Evolutionary conservation across 37 sponge, comb jelly and placozoan genomes (phyloP).

Genomic region (Geodia barretti): DNA sequence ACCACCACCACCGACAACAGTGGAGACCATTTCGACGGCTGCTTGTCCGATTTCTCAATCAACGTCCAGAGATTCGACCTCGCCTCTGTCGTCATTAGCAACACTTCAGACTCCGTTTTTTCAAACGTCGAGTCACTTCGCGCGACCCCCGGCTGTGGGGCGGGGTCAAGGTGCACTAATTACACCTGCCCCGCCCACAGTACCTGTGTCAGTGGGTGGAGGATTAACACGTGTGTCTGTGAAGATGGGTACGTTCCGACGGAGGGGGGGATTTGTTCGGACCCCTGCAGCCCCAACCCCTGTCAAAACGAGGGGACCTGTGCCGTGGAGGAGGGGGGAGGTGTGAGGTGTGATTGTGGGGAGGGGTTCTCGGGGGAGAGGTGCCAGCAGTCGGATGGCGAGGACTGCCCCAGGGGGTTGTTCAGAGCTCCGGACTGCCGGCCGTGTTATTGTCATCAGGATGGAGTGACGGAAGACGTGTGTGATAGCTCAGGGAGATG

Average conservation of each 20-base stretch:
- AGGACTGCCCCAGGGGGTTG: background rate
- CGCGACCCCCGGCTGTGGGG: slow-evolving; percentile 11
- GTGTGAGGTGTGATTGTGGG: background rate
- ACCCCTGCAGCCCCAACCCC: slow-evolving; percentile 30
- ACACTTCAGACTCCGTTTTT: background rate
- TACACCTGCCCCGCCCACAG: slow-evolving; percentile 22
- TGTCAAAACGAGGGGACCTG: slow-evolving; percentile 17
- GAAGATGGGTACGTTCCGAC: background rate
- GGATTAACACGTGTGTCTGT: slow-evolving; percentile 30
- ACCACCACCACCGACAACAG: background rate
- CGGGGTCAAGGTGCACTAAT: background rate
- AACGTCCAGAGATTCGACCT: background rate
- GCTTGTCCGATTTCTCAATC: slow-evolving; percentile 4
- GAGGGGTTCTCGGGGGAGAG: background rate
- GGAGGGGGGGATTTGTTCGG: slow-evolving; percentile 5
- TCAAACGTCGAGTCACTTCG: background rate
- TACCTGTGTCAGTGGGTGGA: slow-evolving; percentile 13
- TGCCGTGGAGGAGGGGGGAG: background rate
- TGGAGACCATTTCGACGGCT: slow-evolving; percentile 9
- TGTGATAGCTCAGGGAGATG: slow-evolving; percentile 37
- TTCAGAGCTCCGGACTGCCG: background rate
- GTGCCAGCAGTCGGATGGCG: background rate
- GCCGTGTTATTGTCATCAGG: slow-evolving; percentile 45
- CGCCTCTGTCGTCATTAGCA: background rate
- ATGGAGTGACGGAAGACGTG: slow-evolving; percentile 17